phyloP scores from a whole-genome alignment of 92 coral and sea anemone genomes.

The Heteractis magnifica region DNA sequence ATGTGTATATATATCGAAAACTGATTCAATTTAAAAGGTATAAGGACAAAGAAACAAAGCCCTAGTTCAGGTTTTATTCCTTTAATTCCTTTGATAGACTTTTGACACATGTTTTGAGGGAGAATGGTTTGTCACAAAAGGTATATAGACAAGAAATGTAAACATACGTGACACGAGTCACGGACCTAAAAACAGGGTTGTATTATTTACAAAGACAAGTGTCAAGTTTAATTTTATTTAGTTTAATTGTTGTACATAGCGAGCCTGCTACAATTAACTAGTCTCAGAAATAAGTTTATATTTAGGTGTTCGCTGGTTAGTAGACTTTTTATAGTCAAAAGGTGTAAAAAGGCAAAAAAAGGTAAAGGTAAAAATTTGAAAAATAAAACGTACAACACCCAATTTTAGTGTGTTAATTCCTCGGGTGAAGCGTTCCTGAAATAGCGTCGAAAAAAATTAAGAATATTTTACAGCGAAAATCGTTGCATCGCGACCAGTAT shows the following conservation, averaged over 20 bases:
- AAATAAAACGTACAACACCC: no score
- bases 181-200: not conserved
- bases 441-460: no score
- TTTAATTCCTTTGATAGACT: not conserved
- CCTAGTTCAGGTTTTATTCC: not conserved
- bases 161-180: slow-evolving; percentile 19
- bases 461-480: no score
- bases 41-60: slow-evolving; percentile 15
- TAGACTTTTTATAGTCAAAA: no score
- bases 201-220: slow-evolving; percentile 13
- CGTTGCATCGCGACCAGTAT: no score
- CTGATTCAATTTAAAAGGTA: slow-evolving; percentile 15
- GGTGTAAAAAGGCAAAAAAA: no score
- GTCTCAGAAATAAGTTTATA: no score
- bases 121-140: slow-evolving; percentile 14
- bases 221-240: not conserved
- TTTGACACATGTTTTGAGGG: slow-evolving; percentile 5
- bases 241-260: not conserved
- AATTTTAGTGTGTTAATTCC: no score
- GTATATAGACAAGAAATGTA: not conserved
- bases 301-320: no score
- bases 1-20: slow-evolving; percentile 5
- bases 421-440: no score
- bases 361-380: no score
- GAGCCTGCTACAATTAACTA: no score